phyloP scores from a whole-genome alignment of 2,888 invertebrate species.

The Acleris emargana region DNA sequence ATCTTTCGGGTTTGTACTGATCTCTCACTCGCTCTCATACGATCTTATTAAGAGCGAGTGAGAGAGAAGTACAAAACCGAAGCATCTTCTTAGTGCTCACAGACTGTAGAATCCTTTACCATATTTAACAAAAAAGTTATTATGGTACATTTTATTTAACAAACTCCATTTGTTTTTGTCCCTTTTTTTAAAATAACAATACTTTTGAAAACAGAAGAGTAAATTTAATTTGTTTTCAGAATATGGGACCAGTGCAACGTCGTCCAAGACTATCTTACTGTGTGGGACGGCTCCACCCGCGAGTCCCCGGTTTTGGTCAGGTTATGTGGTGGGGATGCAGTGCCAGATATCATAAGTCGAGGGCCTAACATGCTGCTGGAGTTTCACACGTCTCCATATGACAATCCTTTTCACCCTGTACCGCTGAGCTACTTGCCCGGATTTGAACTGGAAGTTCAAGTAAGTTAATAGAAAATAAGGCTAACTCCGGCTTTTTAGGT shows the following conservation, averaged over 20 bases:
- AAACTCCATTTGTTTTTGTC: too few relatives aligned
- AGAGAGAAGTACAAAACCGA: too few relatives aligned
- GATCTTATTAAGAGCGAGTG: too few relatives aligned
- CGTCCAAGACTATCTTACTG: constrained; percentile 91
- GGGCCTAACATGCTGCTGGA: constrained; percentile 90
- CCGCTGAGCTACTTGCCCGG: constrained; percentile 91
- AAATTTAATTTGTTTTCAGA: constrained; percentile 65
- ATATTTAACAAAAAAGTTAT: too few relatives aligned
- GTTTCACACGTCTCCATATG: constrained; percentile 91
- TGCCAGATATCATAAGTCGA: constrained; percentile 91
- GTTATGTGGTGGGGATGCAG: constrained; percentile 91
- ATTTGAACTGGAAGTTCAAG: constrained; percentile 92
- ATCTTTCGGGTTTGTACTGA: too few relatives aligned
- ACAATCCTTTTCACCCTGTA: constrained; percentile 91
- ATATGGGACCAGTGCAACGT: constrained; percentile 93
- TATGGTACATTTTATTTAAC: too few relatives aligned
- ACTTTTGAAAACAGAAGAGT: too few relatives aligned
- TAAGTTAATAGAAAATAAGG: constrained; percentile 56
- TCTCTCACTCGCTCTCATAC: too few relatives aligned
- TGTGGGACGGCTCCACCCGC: constrained; percentile 90
- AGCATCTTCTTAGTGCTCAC: too few relatives aligned
- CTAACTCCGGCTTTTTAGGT: too few relatives aligned
- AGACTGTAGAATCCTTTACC: too few relatives aligned
- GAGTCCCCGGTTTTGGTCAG: constrained; percentile 89
- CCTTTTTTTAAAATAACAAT: too few relatives aligned